Evolutionary conservation across 1,140 invertebrate genomes (phyloP).

Genomic region (Chironomus tepperi): DNA sequence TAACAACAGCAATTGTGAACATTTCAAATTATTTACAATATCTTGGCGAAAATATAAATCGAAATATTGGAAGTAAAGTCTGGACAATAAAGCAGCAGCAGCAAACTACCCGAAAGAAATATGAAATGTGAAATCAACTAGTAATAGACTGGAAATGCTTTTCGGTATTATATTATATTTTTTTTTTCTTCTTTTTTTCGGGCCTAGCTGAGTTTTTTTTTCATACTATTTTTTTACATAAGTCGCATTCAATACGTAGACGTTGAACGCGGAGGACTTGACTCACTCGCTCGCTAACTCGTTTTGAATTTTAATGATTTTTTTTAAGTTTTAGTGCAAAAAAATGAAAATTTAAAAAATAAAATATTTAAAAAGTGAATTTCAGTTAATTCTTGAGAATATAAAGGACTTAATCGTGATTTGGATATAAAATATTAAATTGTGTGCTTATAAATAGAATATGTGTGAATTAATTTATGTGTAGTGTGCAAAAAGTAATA

Average conservation of each 20-base stretch:
- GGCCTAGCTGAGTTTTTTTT: neutral
- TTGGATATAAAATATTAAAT: neutral
- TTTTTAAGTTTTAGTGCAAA: neutral
- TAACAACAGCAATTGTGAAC: neutral
- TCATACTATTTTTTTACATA: neutral
- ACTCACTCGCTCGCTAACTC: neutral
- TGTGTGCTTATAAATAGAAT: neutral
- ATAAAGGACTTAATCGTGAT: too few relatives aligned
- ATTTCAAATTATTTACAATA: neutral
- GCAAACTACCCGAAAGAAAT: neutral
- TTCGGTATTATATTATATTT: neutral
- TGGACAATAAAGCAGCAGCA: slow-evolving; percentile 5
- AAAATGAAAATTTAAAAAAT: neutral
- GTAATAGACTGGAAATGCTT: slow-evolving; percentile 4
- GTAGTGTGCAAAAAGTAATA: neutral
- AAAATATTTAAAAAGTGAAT: too few relatives aligned
- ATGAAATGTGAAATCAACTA: slow-evolving; percentile 1
- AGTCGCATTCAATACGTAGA: slow-evolving; percentile 6
- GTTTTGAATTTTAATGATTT: neutral
- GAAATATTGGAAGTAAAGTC: neutral
- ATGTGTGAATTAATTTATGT: neutral
- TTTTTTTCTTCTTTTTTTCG: neutral
- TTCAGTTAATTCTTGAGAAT: too few relatives aligned
- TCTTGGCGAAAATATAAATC: neutral
- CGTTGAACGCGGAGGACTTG: neutral